Evolutionary conservation across 1,140 invertebrate genomes (phyloP).

Genomic region (Octopus sinensis): DNA sequence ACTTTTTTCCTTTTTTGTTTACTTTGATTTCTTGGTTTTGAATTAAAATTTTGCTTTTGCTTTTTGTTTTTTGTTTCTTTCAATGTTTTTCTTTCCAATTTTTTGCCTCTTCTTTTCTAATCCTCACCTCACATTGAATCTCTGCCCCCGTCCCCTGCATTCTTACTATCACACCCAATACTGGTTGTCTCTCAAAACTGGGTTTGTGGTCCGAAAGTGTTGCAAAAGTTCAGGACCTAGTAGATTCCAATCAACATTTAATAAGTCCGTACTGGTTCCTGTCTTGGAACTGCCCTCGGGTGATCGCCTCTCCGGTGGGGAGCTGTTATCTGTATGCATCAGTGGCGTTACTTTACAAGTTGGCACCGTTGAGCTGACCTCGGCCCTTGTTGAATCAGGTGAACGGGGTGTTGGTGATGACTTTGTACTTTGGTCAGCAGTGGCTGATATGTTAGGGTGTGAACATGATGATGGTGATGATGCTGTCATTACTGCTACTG

Average conservation of each 20-base stretch:
- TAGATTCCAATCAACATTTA: conserved; percentile 39
- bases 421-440: not conserved
- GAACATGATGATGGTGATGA: not conserved
- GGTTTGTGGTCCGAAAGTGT: conserved; percentile 41
- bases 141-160: not conserved
- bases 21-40: not conserved
- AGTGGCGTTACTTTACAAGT: conserved; percentile 45
- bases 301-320: conserved; percentile 10
- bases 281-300: conserved; percentile 28
- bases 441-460: not conserved
- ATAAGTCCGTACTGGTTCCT: conserved; percentile 36
- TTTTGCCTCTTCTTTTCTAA: not conserved
- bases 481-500: not conserved
- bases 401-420: conserved; percentile 27
- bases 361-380: conserved; percentile 43
- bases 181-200: conserved; percentile 43
- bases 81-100: not conserved
- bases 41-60: not conserved
- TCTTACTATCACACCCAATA: conserved; percentile 42
- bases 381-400: conserved; percentile 35
- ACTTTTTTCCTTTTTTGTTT: too few species aligned
- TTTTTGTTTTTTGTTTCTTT: not conserved
- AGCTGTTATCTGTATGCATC: conserved; percentile 23
- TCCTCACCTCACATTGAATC: not conserved
- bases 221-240: conserved; percentile 46